Evolutionary conservation across 2,888 invertebrate species (phyloP), one percentile per base, ranked within the genome.

Genomic region (Drosophila formosana): DNA sequence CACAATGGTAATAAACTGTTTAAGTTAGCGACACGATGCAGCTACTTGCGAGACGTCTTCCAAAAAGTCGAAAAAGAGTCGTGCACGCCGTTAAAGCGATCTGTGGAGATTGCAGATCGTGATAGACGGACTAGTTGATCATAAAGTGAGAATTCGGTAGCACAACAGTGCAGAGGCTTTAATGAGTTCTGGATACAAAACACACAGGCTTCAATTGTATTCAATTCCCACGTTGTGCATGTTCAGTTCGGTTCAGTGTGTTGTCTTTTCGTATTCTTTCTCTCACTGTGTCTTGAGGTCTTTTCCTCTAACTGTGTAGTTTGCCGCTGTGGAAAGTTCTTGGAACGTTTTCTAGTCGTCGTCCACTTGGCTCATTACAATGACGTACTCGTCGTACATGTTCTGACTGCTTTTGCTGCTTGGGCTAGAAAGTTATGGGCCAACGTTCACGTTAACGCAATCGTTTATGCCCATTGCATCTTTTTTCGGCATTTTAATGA

Each of bases 401-500:
- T 45, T 13, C 53, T 32, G 39, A 4, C 55, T 55, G 23, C 32
- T 2, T 1, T 18, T 18, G 18, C 18, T 18, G 1, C 18, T 18
- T 18, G 18, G 18, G n/a, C 53, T 37, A 43, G 57, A 70, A 47
- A 26, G 51, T 41, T 41, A 47, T 63, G 46, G 46, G n/a, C 11
- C 13, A 41, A 53, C 8, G 13, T 26, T 9, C 34, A 37, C 37
- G n/a, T 37, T 6, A 25, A 45, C 23, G 45, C 25, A 23, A 46
- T 28, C 57, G 56, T 53, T 52, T 49, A 57, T 55, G 34, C 41
- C 51, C 56, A 37, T 55, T 71, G 58, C 66, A 65, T 66, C 30
- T 64, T 56, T 62, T 66, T 65, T 34, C 46, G 56, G 72, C 45
- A 30, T 57, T 57, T 73, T 72, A 57, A 72, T 45, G 73, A 66